Percentiles rank a stretch among this genome's conserved stretches.
Evolutionary conservation across 30 jellyfish, hydroid and myxozoan species (phyloP).

Genomic region (Turritopsis rubra): DNA sequence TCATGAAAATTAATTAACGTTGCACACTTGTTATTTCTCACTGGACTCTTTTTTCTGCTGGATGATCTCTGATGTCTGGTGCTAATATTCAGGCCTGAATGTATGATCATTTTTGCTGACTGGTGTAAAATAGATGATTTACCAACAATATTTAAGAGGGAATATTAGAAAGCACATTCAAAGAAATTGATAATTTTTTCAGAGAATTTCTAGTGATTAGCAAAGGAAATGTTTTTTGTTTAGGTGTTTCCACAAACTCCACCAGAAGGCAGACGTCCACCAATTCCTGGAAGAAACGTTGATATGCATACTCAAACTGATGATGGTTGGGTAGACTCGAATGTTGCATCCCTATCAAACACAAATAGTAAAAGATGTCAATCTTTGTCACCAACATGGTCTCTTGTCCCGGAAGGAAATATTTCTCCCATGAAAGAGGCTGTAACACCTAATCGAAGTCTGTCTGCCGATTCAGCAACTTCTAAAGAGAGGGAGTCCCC

Average conservation of each 20-base stretch:
- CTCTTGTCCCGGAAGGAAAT: constrained; percentile 64
- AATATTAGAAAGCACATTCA: no score
- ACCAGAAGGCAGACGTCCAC: constrained; percentile 95
- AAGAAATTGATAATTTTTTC: no score
- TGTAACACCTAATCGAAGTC: constrained; percentile 13
- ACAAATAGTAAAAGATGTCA: constrained; percentile 75
- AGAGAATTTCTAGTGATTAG: no score
- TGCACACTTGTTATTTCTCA: no score
- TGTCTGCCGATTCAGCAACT: background rate
- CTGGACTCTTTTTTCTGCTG: no score
- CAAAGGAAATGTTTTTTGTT: background rate
- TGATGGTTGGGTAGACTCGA: constrained; percentile 53
- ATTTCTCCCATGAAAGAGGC: constrained; percentile 18
- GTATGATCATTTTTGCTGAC: no score
- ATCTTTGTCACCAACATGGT: constrained; percentile 92
- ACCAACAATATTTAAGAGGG: no score
- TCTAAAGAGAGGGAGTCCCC: constrained; percentile 37
- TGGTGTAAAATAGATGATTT: no score
- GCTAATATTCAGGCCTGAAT: no score
- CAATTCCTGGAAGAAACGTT: constrained; percentile 69
- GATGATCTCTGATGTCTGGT: no score
- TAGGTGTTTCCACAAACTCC: constrained; percentile 67
- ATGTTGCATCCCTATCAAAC: constrained; percentile 2
- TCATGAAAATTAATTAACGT: no score
- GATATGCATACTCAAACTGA: constrained; percentile 86